Evolutionary conservation across 1,140 invertebrate genomes (phyloP).

Genomic region (Camponotus floridanus): DNA sequence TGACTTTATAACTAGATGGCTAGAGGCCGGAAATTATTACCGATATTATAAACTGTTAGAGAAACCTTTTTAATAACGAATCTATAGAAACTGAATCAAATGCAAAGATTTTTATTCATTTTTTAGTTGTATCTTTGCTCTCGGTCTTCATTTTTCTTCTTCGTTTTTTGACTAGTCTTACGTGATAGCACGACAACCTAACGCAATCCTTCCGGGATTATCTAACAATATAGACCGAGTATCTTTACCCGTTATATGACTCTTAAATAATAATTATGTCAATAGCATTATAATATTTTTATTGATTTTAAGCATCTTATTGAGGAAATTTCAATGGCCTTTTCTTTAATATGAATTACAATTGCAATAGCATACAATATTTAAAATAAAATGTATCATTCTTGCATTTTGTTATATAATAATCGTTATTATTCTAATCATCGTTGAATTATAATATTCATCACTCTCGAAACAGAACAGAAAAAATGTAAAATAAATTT

Average conservation of each 20-base stretch:
- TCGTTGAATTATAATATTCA: neutral
- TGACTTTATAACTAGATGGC: conserved; percentile 15
- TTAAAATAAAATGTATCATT: neutral
- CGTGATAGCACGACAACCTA: neutral
- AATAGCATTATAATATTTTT: conserved; percentile 30
- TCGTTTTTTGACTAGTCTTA: conserved; percentile 4
- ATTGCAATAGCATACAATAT: neutral
- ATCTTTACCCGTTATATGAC: conserved; percentile 18
- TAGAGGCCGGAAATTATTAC: conserved; percentile 25
- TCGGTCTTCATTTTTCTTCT: neutral
- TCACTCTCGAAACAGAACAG: neutral
- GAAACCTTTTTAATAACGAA: conserved; percentile 5
- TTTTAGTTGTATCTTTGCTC: neutral
- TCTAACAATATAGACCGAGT: conserved; percentile 15
- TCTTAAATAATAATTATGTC: conserved; percentile 38
- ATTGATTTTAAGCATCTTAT: conserved; percentile 10
- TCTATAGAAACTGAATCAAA: neutral
- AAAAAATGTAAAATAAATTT: conserved; percentile 4
- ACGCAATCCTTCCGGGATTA: conserved; percentile 49
- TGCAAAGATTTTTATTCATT: neutral
- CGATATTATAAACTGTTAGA: neutral
- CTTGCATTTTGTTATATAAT: no score
- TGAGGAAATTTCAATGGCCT: conserved; percentile 7
- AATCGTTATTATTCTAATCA: neutral
- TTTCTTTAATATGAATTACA: neutral